phyloP scores from a whole-genome alignment of 1,140 invertebrate genomes.

The Macrotrachela quadricornifera region DNA sequence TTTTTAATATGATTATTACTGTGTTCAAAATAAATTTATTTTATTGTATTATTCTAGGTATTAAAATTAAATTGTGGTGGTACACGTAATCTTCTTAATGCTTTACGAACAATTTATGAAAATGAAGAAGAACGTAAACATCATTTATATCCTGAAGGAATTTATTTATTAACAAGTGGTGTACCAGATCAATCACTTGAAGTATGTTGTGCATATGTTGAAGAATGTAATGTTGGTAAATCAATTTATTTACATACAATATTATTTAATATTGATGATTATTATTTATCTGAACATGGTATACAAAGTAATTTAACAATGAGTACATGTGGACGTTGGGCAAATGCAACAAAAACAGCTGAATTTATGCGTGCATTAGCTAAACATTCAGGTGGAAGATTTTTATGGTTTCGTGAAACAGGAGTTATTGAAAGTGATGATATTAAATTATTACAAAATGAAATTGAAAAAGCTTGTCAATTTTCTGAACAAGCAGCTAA shows the following conservation, averaged over 20 bases:
- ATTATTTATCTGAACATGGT: constrained; percentile 5
- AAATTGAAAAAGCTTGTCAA: constrained; percentile 28
- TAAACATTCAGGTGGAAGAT: constrained; percentile 18
- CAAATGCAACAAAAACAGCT: constrained; percentile 28
- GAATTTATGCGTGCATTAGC: constrained; percentile 21
- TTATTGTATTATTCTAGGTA: constrained; percentile 17
- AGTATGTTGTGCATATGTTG: constrained; percentile 19
- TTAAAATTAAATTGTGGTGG: constrained; percentile 25
- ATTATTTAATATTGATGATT: constrained; percentile 30
- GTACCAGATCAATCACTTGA: constrained; percentile 24
- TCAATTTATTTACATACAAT: constrained; percentile 22
- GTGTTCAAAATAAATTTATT: too few species aligned
- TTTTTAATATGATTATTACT: too few species aligned
- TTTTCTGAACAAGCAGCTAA: constrained; percentile 27
- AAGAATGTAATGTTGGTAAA: constrained; percentile 19
- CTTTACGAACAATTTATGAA: constrained; percentile 22
- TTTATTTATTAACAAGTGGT: constrained; percentile 31
- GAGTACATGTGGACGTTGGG: constrained; percentile 25
- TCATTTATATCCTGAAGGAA: constrained; percentile 23
- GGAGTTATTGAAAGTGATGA: constrained; percentile 33
- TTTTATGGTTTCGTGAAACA: constrained; percentile 32
- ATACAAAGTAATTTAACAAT: constrained; percentile 10
- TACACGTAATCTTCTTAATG: constrained; percentile 26
- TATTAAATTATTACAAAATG: constrained; percentile 22
- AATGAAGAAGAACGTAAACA: constrained; percentile 29